Evolutionary conservation across 2,888 invertebrate species (phyloP).

Genomic region (Metopia argyrocephala): DNA sequence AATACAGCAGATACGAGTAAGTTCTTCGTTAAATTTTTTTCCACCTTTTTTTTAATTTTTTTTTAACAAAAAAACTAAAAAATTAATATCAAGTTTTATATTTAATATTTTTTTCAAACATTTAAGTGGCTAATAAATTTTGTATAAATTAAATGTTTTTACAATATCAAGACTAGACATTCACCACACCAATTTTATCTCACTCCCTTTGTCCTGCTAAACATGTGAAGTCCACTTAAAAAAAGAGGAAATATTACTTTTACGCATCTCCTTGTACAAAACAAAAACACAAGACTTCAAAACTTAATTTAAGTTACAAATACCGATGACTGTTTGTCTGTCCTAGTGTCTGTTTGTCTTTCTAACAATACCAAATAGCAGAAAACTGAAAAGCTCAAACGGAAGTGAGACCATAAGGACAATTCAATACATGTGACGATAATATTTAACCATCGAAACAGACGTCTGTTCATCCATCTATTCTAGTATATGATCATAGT

Average conservation of each 20-base stretch:
- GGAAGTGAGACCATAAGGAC: slow-evolving; percentile 63
- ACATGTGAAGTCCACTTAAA: background rate
- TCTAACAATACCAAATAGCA: slow-evolving; percentile 31
- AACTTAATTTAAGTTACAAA: slow-evolving; percentile 61
- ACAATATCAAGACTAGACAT: slow-evolving; percentile 40
- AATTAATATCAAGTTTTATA: too few relatives aligned
- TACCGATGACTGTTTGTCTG: slow-evolving; percentile 15
- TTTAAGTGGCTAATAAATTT: background rate
- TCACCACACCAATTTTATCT: background rate
- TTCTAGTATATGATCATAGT: background rate
- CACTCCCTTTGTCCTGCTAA: background rate
- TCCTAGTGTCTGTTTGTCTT: slow-evolving; percentile 5
- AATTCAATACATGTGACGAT: slow-evolving; percentile 35
- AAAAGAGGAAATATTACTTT: slow-evolving; percentile 35
- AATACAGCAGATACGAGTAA: too few relatives aligned
- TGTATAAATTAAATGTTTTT: background rate
- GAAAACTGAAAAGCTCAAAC: slow-evolving; percentile 25
- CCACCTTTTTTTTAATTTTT: too few relatives aligned
- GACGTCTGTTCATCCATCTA: background rate
- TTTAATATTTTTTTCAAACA: too few relatives aligned
- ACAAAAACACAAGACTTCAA: slow-evolving; percentile 27
- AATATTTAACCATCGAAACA: background rate
- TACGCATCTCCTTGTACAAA: slow-evolving; percentile 37
- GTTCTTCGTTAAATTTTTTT: too few relatives aligned
- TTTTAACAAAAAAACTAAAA: too few relatives aligned